Conservation (phyloP, 1,140 invertebrate genomes). For the Yoshiicerus persimilis region DNA sequence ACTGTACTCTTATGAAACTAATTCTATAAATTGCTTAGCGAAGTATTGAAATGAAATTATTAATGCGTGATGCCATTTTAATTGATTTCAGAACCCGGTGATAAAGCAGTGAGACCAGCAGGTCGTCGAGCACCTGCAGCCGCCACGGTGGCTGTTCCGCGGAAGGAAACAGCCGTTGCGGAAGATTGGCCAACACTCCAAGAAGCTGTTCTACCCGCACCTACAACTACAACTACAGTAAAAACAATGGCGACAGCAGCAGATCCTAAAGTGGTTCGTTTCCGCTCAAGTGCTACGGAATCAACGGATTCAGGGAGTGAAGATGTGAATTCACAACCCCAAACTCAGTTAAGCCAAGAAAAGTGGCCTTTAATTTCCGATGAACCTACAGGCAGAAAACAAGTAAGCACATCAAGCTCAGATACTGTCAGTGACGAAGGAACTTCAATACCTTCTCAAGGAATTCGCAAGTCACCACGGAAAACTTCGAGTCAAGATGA, state of each 20-base stretch:
- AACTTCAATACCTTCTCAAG: not conserved
- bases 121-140: not conserved
- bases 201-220: not conserved
- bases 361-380: constrained; percentile 33
- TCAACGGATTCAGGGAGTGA: constrained; percentile 35
- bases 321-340: not conserved
- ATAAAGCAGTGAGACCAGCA: not conserved
- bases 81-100: not conserved
- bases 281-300: constrained; percentile 38
- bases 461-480: not conserved
- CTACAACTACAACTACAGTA: not conserved
- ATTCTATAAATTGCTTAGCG: not conserved
- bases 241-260: not conserved
- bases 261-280: not conserved
- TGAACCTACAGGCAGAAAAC: not conserved
- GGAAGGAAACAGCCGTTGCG: not conserved
- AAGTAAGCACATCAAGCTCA: not conserved
- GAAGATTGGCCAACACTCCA: constrained; percentile 44
- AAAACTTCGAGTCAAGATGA: not conserved
- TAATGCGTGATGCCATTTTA: not conserved
- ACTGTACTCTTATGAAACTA: too few relatives aligned
- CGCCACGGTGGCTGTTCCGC: not conserved
- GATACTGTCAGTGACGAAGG: constrained; percentile 6
- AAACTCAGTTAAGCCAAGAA: not conserved
- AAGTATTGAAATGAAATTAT: not conserved